Evolutionary conservation across 2,113 vertebrate species (phyloP), one percentile per base, ranked within the genome.

Genomic region (Puma concolor): DNA sequence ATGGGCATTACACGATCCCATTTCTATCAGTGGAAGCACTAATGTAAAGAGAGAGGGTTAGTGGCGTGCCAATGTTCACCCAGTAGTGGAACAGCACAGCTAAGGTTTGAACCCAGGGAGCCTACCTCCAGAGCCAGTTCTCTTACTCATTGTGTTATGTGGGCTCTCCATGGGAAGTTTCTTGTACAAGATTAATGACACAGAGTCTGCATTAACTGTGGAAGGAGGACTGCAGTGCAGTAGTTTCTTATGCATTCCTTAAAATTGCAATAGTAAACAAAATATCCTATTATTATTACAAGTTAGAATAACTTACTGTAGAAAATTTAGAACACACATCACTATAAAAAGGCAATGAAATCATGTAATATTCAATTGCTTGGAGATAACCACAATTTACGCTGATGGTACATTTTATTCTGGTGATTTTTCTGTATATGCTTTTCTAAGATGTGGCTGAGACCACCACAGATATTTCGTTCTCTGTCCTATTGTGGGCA

Each of bases 341-440:
- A 41, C 50, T 88, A 82, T 76, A 67, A 92, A 77, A 87, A 92
- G 82, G 67, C 33, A 88, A 41, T 60, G 88, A 91, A 88, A 44
- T 25, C 2, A 23, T 36, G 1, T 63, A 82, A 29, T 36, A 48
- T 36, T 72, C 72, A 72, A 16, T 63, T 63, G 21, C 19, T 84
- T 67, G 67, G 67, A 29, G 54, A 92, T 76, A 92, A 76, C 2
- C 36, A 48, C 16, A 60, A 77, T 66, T 76, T 87, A 88, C 13
- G 69, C 23, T 92, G 41, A 54, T 17, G 8, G 31, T 60, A 29
- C 33, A 86, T 66, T 95, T 92, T 77, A 88, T 83, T 60, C 44
- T 60, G 44, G 64, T 48, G 81, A 77, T 85, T 91, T 87, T 82
- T 81, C 71, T 64, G 12, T 36, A 74, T 57, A 21, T 86, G 38